Percentiles rank a stretch among this genome's conserved stretches.
Conservation (phyloP, 2,113 vertebrate species). For the Nymphicus hollandicus region DNA sequence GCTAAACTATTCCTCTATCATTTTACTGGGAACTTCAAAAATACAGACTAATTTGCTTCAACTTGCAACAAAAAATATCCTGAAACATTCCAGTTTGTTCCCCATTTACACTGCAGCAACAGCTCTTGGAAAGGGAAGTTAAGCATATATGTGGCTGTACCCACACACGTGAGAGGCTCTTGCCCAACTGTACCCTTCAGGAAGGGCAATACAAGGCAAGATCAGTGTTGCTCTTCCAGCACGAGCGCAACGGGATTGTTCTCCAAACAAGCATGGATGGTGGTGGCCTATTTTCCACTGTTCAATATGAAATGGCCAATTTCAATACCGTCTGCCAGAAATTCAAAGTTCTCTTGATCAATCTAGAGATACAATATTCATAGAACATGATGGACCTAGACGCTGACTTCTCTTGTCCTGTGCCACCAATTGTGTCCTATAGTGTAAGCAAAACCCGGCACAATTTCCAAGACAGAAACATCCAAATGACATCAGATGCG, state of each 20-base stretch:
- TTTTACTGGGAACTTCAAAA: slow-evolving; percentile 59
- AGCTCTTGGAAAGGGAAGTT: background rate
- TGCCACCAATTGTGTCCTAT: slow-evolving; percentile 42
- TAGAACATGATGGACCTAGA: slow-evolving; percentile 57
- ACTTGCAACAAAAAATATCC: slow-evolving; percentile 60
- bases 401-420: slow-evolving; percentile 24
- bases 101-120: slow-evolving; percentile 54
- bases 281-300: background rate
- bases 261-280: background rate
- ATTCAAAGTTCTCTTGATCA: slow-evolving; percentile 55
- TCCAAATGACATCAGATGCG: background rate
- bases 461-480: slow-evolving; percentile 33
- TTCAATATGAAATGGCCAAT: background rate
- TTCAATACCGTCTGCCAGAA: slow-evolving; percentile 31
- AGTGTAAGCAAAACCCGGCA: slow-evolving; percentile 43
- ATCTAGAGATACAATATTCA: slow-evolving; percentile 63
- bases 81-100: slow-evolving; percentile 75
- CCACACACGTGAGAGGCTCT: background rate
- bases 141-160: background rate
- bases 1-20: slow-evolving; percentile 60
- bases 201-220: background rate
- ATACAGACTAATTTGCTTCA: slow-evolving; percentile 48
- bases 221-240: slow-evolving; percentile 24
- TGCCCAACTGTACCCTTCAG: slow-evolving; percentile 25
- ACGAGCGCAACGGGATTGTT: background rate